Conservation (phyloP, 2,797 vertebrate species). For the Nyctibius grandis region DNA sequence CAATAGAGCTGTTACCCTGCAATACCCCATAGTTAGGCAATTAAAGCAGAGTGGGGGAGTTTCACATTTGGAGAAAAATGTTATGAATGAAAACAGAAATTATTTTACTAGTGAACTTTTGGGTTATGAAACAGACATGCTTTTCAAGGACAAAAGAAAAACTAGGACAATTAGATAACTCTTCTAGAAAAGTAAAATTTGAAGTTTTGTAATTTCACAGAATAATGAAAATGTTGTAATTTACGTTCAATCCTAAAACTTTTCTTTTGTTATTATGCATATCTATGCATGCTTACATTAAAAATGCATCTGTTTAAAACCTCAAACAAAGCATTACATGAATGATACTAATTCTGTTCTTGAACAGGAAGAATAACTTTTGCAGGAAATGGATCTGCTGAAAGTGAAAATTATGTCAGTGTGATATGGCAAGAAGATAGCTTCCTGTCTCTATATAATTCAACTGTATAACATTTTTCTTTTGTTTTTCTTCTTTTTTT, state of each 20-base stretch:
- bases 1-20: background rate
- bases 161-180: background rate
- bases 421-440: background rate
- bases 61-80: background rate
- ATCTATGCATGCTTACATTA: background rate
- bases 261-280: background rate
- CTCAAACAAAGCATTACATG: background rate
- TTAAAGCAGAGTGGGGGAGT: background rate
- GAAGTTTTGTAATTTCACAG: background rate
- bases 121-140: background rate
- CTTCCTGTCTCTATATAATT: background rate
- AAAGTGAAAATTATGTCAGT: background rate
- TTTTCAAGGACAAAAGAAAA: background rate
- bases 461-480: too few species aligned
- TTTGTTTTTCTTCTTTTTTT: background rate
- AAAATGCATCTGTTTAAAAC: background rate
- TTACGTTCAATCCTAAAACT: background rate
- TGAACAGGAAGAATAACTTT: background rate
- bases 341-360: background rate
- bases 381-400: background rate
- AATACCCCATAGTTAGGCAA: fast-evolving
- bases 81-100: background rate
- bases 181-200: background rate
- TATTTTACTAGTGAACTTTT: background rate
- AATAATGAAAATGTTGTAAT: background rate